Percentiles rank a stretch among this genome's conserved stretches.
phyloP scores from a whole-genome alignment of 2,113 vertebrate genomes.

The Delphinapterus leucas region DNA sequence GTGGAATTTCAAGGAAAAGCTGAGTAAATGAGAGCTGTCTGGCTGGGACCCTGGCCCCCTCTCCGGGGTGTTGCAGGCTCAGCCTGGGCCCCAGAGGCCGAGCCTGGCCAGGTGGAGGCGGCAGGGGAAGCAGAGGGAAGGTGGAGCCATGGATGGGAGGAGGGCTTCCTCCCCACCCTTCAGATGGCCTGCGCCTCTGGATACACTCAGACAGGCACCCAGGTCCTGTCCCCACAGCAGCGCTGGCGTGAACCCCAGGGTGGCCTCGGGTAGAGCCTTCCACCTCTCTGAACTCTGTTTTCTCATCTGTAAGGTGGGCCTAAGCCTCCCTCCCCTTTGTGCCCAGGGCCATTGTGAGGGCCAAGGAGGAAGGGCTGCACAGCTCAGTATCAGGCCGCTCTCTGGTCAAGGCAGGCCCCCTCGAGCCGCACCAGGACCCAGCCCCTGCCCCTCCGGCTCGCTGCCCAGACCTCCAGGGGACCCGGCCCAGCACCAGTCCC shows the following conservation, averaged over 20 bases:
- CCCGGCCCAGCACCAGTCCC: not conserved
- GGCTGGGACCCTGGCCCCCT: not conserved
- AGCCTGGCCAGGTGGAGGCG: not conserved
- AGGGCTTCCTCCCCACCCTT: not conserved
- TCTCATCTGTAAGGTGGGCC: not conserved
- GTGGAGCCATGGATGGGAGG: not conserved
- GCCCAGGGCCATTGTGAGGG: not conserved
- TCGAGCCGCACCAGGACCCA: not conserved
- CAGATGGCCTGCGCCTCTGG: not conserved
- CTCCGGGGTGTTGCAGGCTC: not conserved
- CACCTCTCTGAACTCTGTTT: not conserved
- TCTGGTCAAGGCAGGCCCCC: not conserved
- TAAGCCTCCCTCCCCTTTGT: not conserved
- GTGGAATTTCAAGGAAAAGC: constrained; percentile 73
- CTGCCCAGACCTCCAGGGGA: constrained; percentile 42
- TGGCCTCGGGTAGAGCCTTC: not conserved
- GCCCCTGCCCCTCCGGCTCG: not conserved
- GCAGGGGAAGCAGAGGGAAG: not conserved
- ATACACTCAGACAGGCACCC: too few relatives aligned
- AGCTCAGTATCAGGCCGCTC: not conserved
- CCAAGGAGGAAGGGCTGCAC: not conserved
- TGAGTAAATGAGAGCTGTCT: not conserved
- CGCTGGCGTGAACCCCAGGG: not conserved
- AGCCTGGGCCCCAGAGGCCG: not conserved
- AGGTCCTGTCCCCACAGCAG: not conserved